Base-by-base conservation (phyloP, 2,113 vertebrate genomes). In the Pomatostomus ruficeps region DNA sequence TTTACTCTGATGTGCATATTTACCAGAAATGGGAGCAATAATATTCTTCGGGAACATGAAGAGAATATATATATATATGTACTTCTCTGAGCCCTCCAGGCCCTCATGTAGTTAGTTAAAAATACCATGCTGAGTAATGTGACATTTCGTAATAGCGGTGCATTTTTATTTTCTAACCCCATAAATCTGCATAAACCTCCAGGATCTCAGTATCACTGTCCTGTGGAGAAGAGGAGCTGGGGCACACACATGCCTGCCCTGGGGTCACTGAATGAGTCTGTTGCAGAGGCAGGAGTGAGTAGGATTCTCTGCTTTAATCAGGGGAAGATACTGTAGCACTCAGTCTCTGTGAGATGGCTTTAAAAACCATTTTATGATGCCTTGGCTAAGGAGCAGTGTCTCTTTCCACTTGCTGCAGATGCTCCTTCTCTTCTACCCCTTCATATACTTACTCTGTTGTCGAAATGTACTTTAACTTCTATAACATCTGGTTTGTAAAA, bases 1-100 rank as follows among this genome's bases (percentile, higher is more conserved):
- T 94, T 93, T 93, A 79, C 75, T 88, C 77, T 91, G 92, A 70
- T 67, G 45, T 94, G 77, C 77, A 49, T 78, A 83, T 87, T 94
- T 93, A 88, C n/a, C 48, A 91, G 70, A 92, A 93, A 76, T 80
- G 45, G 52, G 70, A 87, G 59, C 67, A 70, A 54, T 84, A 88
- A 55, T 43, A 29, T 43, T 78, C 40, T 91, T 62, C 49, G 26
- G 29, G 62, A 89, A 61, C 46, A 80, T 61, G 66, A 43, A 61
- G 85, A 79, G 18, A 49, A 65, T 62, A 46, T 40, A 48, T 51
- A 45, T 70, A 21, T 21, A 14, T 11, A 5, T 4, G 4, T 54
- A 71, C 38, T 76, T 80, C 38, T 55, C 26, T 67, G 72, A 70
- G 36, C 55, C 54, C 67, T 11, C 48, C 52, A 77, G 71, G 63